These are phyloP conservation scores for Panurus biarmicus DNA, from an alignment of 2,113 vertebrate species.

Conservation along the genomic window DNA sequence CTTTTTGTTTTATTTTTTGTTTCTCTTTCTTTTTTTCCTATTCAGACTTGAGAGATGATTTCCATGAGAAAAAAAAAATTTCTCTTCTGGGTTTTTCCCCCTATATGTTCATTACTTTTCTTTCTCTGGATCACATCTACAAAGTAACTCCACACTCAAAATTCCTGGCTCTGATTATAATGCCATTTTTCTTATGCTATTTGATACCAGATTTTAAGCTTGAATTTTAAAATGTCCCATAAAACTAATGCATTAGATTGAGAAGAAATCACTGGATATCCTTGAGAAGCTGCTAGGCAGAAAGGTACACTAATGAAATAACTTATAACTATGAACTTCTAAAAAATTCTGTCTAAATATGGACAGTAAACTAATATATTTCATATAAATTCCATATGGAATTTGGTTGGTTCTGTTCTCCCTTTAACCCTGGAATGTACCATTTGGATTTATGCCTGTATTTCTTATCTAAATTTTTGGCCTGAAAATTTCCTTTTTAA, in stretches of 20 bases:
- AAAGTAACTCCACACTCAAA: neutral
- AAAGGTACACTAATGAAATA: neutral
- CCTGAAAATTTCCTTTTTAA: neutral
- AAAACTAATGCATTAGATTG: neutral
- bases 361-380: neutral
- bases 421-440: neutral
- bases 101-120: neutral
- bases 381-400: neutral
- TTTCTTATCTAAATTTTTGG: neutral
- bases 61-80: neutral
- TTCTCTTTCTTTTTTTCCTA: neutral
- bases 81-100: neutral
- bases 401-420: neutral
- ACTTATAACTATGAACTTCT: neutral
- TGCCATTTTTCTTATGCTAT: neutral
- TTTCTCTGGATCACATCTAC: neutral
- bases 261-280: neutral
- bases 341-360: neutral
- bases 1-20: neutral
- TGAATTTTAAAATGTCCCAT: neutral
- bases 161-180: neutral
- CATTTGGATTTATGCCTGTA: neutral
- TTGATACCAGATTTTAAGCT: neutral
- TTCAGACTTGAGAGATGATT: neutral
- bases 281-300: neutral